Evolutionary conservation across 2,113 vertebrate genomes (phyloP).

Genomic region (Thunnus thynnus): DNA sequence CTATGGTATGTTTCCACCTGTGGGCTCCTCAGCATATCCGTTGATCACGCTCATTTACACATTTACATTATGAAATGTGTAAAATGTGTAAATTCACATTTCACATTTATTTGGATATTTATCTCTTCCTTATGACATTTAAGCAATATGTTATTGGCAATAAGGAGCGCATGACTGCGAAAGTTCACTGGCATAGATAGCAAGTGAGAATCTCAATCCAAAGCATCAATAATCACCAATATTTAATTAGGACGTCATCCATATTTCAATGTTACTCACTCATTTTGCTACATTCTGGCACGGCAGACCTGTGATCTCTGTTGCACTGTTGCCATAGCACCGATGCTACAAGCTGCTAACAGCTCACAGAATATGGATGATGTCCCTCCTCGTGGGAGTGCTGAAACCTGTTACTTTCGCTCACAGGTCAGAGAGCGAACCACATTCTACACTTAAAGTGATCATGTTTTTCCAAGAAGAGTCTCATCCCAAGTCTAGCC

Average conservation of each 20-base stretch:
- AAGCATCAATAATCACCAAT: background rate
- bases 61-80: too few relatives aligned
- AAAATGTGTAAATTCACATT: too few relatives aligned
- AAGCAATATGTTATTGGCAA: too few relatives aligned
- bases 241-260: background rate
- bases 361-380: background rate
- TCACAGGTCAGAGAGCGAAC: constrained; percentile 1
- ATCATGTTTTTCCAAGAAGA: background rate
- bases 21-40: too few relatives aligned
- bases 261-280: background rate
- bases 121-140: too few relatives aligned
- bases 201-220: background rate
- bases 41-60: too few relatives aligned
- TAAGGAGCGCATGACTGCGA: too few relatives aligned
- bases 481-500: background rate
- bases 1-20: too few relatives aligned
- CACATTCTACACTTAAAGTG: background rate
- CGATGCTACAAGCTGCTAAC: constrained; percentile 24
- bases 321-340: constrained; percentile 58
- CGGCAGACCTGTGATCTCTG: background rate
- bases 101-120: too few relatives aligned
- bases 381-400: background rate
- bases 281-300: background rate
- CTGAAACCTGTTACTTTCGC: constrained; percentile 20
- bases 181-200: background rate